phyloP scores from a whole-genome alignment of 2,888 invertebrate species.

The Chironomus tentans region DNA sequence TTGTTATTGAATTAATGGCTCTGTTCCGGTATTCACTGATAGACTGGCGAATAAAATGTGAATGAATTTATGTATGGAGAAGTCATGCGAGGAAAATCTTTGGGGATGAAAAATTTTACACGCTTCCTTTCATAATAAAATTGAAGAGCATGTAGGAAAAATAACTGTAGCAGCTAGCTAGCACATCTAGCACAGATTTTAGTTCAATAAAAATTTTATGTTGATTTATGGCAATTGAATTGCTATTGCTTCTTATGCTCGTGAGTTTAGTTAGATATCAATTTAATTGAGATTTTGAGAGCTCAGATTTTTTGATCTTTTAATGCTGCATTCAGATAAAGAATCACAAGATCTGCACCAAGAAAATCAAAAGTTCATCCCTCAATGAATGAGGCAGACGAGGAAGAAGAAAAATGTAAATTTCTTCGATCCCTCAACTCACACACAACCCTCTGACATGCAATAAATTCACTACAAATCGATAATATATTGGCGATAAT shows the following conservation, averaged over 20 bases:
- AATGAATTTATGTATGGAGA: background rate
- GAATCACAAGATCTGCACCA: background rate
- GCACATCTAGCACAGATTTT: too few relatives aligned
- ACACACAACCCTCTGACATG: background rate
- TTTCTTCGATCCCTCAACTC: background rate
- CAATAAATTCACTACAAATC: conserved; percentile 15
- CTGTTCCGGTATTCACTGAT: conserved; percentile 15
- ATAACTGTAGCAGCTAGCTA: too few relatives aligned
- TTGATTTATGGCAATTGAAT: conserved; percentile 23
- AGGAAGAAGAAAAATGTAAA: too few relatives aligned
- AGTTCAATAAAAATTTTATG: background rate
- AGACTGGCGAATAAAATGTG: background rate
- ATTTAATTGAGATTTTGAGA: too few relatives aligned
- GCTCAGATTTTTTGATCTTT: too few relatives aligned
- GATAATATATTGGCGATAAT: conserved; percentile 17
- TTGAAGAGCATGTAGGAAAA: background rate
- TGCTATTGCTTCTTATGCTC: background rate
- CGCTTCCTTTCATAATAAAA: background rate
- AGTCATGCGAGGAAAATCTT: conserved; percentile 1
- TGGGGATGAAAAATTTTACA: conserved; percentile 3
- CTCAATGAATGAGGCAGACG: background rate
- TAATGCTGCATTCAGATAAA: background rate
- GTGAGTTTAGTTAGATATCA: too few relatives aligned
- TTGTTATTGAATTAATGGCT: conserved; percentile 25
- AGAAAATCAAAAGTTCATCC: background rate